Percentiles rank a stretch among this genome's conserved stretches.
Evolutionary conservation across 2,888 invertebrate species (phyloP).

Genomic region (Tetranychus truncatus): DNA sequence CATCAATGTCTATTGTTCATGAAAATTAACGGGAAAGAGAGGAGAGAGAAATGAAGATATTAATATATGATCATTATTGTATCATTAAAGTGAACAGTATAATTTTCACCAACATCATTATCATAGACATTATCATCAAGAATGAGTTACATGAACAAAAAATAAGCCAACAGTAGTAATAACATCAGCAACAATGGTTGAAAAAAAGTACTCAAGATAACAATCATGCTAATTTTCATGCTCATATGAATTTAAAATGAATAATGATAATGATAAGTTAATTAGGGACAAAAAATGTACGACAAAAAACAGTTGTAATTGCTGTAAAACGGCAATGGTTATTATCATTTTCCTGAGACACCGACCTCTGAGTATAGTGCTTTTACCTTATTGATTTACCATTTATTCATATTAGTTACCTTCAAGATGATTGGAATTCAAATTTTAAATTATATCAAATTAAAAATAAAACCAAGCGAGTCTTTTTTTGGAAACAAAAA

Average conservation of each 20-base stretch:
- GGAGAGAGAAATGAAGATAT: not conserved
- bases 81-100: not conserved
- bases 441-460: no score
- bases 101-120: not conserved
- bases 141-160: not conserved
- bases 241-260: not conserved
- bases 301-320: no score
- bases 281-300: no score
- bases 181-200: not conserved
- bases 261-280: not conserved
- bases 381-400: not conserved
- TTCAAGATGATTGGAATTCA: no score
- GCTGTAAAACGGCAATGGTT: not conserved
- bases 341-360: not conserved
- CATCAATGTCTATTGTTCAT: constrained; percentile 34
- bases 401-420: not conserved
- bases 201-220: not conserved
- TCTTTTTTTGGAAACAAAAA: no score
- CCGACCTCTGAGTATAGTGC: not conserved
- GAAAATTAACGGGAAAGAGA: not conserved
- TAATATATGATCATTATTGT: not conserved
- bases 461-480: no score
- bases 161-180: not conserved
- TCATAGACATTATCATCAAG: not conserved
- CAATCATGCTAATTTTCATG: not conserved